Evolutionary conservation across 2,797 vertebrate species (phyloP).

Genomic region (Bufotes viridis): DNA sequence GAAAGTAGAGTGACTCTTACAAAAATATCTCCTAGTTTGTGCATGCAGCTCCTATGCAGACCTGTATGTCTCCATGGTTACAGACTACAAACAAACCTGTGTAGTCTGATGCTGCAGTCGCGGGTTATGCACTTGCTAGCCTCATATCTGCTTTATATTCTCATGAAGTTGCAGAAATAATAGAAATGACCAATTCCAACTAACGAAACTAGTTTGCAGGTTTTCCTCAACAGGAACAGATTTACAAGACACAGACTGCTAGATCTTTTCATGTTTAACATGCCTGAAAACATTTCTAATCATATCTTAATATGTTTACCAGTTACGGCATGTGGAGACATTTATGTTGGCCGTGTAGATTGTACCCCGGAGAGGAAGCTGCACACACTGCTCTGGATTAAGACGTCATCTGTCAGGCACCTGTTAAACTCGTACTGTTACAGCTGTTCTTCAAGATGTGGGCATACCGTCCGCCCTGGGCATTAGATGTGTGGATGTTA

Average conservation of each 20-base stretch:
- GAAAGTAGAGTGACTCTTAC: not conserved
- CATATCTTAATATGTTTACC: not conserved
- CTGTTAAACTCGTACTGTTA: not conserved
- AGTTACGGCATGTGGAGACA: not conserved
- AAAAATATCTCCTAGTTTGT: not conserved
- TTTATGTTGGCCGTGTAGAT: constrained; percentile 1
- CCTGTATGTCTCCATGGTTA: not conserved
- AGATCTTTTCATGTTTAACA: not conserved
- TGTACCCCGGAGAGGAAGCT: constrained; percentile 16
- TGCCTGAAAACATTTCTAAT: not conserved
- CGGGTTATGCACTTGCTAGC: not conserved
- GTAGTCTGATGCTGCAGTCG: not conserved
- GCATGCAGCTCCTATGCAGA: not conserved
- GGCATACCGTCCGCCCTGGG: not conserved
- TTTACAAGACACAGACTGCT: not conserved
- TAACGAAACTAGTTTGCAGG: not conserved
- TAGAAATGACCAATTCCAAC: not conserved
- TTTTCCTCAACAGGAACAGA: not conserved
- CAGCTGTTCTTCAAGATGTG: not conserved
- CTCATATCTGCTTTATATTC: not conserved
- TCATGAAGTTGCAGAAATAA: not conserved
- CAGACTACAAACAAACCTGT: not conserved
- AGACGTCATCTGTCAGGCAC: not conserved
- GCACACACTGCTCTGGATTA: not conserved
- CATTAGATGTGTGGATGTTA: not conserved